These are phyloP conservation scores for Hybos culiciformis DNA, from an alignment of 2,888 invertebrate genomes.

Conservation along the genomic window DNA sequence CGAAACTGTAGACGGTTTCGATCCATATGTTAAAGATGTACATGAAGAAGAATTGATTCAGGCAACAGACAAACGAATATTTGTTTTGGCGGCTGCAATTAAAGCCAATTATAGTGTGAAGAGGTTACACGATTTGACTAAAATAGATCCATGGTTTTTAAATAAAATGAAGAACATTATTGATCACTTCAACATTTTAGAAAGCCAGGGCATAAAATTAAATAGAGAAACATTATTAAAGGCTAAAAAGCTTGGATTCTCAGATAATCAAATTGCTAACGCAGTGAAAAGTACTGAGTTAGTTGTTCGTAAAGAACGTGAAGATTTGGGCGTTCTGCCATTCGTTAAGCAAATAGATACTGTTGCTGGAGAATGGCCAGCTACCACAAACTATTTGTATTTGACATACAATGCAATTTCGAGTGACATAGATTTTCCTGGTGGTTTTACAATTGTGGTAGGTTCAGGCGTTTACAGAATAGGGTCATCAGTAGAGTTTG, in stretches of 20 bases:
- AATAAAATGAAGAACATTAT: constrained; percentile 89
- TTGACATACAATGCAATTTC: constrained; percentile 82
- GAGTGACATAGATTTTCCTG: constrained; percentile 72
- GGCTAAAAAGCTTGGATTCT: constrained; percentile 91
- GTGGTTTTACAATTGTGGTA: constrained; percentile 72
- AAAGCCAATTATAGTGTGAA: constrained; percentile 69
- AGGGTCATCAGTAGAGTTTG: constrained; percentile 98
- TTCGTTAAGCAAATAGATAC: constrained; percentile 97
- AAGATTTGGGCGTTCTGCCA: constrained; percentile 64
- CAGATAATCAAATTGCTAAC: constrained; percentile 88
- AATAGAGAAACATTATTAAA: constrained; percentile 45
- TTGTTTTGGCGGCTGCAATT: constrained; percentile 88
- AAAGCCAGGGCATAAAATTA: constrained; percentile 49
- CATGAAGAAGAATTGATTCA: constrained; percentile 75
- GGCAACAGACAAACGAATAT: constrained; percentile 95
- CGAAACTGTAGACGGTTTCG: constrained; percentile 85
- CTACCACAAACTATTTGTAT: constrained; percentile 96
- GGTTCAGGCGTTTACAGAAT: constrained; percentile 95
- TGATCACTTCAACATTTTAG: constrained; percentile 51
- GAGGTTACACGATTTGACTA: constrained; percentile 78
- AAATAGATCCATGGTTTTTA: constrained; percentile 95
- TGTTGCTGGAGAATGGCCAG: constrained; percentile 99
- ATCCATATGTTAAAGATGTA: constrained; percentile 65
- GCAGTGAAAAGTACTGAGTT: constrained; percentile 79
- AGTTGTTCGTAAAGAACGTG: constrained; percentile 61